phyloP scores from a whole-genome alignment of 2,888 invertebrate genomes.

The Esperia sulphurella region DNA sequence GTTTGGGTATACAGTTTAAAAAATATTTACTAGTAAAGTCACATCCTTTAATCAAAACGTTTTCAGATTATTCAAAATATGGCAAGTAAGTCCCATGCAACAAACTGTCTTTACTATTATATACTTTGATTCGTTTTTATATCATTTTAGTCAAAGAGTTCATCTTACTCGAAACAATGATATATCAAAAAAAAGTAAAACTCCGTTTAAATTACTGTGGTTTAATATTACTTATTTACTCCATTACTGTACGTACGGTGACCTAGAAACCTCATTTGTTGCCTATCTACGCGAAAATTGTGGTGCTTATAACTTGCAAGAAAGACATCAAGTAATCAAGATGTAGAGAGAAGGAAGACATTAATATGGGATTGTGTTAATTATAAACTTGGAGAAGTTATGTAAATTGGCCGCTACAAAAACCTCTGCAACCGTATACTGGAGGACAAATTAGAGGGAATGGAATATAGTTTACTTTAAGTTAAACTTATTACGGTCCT shows the following conservation, averaged over 20 bases:
- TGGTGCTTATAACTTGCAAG: no score
- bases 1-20: no score
- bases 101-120: no score
- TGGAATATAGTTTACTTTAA: conserved; percentile 79
- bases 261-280: background rate
- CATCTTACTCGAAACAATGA: no score
- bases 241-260: background rate
- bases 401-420: conserved; percentile 56
- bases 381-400: conserved; percentile 31
- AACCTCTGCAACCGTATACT: conserved; percentile 46
- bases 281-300: background rate
- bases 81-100: no score
- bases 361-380: background rate
- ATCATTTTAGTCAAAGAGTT: no score
- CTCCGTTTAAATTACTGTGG: no score
- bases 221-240: background rate
- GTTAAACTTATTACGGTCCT: conserved; percentile 79
- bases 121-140: no score
- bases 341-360: background rate
- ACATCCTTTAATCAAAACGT: no score
- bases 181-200: no score
- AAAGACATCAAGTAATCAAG: background rate
- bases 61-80: no score
- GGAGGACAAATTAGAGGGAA: conserved; percentile 73
- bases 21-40: no score